phyloP scores from a whole-genome alignment of 2,113 vertebrate species.

The Eolophus roseicapilla region DNA sequence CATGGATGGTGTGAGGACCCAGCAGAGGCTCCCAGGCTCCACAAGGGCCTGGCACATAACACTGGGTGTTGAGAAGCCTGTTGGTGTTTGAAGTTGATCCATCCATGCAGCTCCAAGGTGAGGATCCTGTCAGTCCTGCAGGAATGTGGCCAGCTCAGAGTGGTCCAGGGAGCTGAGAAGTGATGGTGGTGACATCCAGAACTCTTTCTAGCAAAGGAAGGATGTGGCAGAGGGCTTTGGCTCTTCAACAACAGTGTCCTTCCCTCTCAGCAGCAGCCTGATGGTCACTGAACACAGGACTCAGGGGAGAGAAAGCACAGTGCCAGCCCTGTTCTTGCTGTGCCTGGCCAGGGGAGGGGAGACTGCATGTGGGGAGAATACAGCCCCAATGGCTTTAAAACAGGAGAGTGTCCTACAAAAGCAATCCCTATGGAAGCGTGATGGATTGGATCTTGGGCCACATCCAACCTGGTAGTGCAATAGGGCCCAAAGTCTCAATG shows the following conservation, averaged over 20 bases:
- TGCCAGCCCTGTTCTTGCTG: constrained; percentile 19
- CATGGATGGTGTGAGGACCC: not conserved
- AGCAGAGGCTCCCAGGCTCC: not conserved
- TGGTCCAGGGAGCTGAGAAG: not conserved
- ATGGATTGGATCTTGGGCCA: constrained; percentile 33
- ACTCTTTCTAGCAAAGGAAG: not conserved
- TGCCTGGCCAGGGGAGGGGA: not conserved
- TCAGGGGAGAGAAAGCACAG: not conserved
- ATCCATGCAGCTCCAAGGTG: not conserved
- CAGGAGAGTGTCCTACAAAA: constrained; percentile 33
- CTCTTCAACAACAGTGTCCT: not conserved
- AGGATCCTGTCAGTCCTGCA: not conserved
- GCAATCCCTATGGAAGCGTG: constrained; percentile 20
- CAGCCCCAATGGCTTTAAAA: constrained; percentile 66
- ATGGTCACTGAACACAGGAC: not conserved
- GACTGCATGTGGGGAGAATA: constrained; percentile 31
- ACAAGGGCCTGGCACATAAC: not conserved
- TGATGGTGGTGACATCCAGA: not conserved
- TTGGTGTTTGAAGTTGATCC: not conserved
- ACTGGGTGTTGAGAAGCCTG: not conserved
- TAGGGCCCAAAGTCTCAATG: constrained; percentile 48
- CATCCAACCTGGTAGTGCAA: constrained; percentile 59
- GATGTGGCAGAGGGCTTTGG: not conserved
- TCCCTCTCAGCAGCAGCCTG: constrained; percentile 33
- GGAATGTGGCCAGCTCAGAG: not conserved